phyloP scores from a whole-genome alignment of 2,797 vertebrate genomes.

The Sitta carolinensis region DNA sequence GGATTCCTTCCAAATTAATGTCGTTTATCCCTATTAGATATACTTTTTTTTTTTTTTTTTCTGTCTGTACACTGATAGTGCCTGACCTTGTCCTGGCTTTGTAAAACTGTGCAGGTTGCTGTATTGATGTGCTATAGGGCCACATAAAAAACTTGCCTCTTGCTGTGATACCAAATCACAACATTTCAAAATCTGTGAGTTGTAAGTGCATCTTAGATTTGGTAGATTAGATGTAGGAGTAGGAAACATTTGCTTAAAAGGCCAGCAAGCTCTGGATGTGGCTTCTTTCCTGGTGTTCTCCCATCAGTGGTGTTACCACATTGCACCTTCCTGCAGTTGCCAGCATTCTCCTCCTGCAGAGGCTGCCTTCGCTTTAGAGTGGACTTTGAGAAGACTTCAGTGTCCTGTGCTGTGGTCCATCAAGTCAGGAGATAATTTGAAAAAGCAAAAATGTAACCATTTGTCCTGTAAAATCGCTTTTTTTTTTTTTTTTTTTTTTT shows the following conservation, averaged over 20 bases:
- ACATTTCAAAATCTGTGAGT: background rate
- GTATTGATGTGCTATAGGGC: background rate
- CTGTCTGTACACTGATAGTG: background rate
- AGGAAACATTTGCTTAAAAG: background rate
- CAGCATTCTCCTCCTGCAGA: background rate
- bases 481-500: background rate
- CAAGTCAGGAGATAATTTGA: background rate
- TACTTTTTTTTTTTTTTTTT: background rate
- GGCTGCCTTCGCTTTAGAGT: background rate
- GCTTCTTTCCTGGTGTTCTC: background rate
- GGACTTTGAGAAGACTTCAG: background rate
- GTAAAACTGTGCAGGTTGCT: background rate
- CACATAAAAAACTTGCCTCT: background rate
- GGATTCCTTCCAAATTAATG: background rate
- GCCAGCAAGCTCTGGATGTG: background rate
- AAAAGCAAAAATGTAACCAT: background rate
- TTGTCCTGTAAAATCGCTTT: background rate
- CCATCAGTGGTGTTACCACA: fast-evolving
- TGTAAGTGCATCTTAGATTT: background rate
- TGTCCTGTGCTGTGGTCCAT: background rate
- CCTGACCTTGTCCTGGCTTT: background rate
- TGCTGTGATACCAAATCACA: background rate
- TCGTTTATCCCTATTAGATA: background rate
- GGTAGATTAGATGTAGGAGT: background rate
- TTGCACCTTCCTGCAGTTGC: background rate